These are phyloP conservation scores for Paragorgia papillata DNA, from an alignment of 92 coral and sea anemone genomes.

Conservation along the genomic window DNA sequence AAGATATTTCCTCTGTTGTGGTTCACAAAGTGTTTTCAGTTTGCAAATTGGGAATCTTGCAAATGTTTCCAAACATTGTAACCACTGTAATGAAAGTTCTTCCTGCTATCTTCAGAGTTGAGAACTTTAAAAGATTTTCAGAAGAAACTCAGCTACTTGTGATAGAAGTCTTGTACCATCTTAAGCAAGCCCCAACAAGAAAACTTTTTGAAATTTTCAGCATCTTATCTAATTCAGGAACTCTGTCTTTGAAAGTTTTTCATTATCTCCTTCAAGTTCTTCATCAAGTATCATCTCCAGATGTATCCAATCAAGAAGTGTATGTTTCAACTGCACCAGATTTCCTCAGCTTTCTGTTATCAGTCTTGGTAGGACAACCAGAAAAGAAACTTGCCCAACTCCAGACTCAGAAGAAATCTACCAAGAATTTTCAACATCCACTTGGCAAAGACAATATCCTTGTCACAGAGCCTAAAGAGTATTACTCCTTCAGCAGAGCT, in stretches of 20 bases:
- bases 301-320: background rate
- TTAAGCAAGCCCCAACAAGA: background rate
- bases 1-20: background rate
- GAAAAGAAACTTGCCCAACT: background rate
- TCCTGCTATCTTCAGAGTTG: constrained; percentile 22
- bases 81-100: background rate
- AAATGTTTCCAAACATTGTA: constrained; percentile 8
- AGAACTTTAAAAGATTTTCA: constrained; percentile 61
- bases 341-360: constrained; percentile 30
- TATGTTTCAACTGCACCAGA: background rate
- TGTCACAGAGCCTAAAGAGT: background rate
- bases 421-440: background rate
- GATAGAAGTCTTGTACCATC: constrained; percentile 67
- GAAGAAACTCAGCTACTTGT: constrained; percentile 63
- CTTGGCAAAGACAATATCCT: background rate
- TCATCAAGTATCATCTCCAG: constrained; percentile 3
- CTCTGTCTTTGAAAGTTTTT: background rate
- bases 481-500: background rate
- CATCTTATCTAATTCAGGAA: background rate
- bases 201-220: constrained; percentile 9
- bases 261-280: constrained; percentile 5
- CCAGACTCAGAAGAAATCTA: background rate
- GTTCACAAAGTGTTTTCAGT: background rate
- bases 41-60: constrained; percentile 26
- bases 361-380: constrained; percentile 9